Conservation (phyloP, 2,888 invertebrate genomes). For the Protonemura montana region DNA sequence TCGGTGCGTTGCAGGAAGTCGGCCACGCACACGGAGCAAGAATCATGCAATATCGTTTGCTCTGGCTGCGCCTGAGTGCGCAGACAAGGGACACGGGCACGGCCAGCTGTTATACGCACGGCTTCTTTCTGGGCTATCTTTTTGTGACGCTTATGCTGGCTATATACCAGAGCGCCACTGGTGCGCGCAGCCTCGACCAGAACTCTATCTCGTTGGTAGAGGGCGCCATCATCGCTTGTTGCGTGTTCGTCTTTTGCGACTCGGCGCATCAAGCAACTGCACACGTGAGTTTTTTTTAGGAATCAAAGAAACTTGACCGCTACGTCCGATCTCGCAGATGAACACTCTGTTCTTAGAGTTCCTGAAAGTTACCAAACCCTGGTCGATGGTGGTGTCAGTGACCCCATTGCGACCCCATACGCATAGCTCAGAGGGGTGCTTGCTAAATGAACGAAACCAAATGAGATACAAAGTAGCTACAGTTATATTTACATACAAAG, state of each 20-base stretch:
- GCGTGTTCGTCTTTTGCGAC: slow-evolving; percentile 80
- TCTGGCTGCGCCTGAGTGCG: slow-evolving; percentile 76
- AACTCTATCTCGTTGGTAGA: slow-evolving; percentile 73
- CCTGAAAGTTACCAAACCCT: no score
- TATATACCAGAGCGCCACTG: slow-evolving; percentile 76
- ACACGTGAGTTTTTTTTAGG: slow-evolving; percentile 71
- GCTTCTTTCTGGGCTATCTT: slow-evolving; percentile 72
- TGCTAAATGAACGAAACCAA: no score
- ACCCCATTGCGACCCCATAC: no score
- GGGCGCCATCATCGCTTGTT: slow-evolving; percentile 68
- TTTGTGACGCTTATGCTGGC: slow-evolving; percentile 78
- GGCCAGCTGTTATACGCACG: slow-evolving; percentile 73
- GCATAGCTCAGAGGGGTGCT: no score
- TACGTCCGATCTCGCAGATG: no score
- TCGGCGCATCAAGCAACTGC: slow-evolving; percentile 78
- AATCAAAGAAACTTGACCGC: no score
- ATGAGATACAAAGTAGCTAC: no score
- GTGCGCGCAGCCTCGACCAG: slow-evolving; percentile 76
- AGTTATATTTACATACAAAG: no score
- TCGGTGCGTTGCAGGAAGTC: background rate
- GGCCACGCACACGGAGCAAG: slow-evolving; percentile 54
- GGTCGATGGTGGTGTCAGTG: no score
- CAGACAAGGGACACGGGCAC: slow-evolving; percentile 72
- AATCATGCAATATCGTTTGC: slow-evolving; percentile 73
- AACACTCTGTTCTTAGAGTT: no score